Evolutionary conservation across 2,113 vertebrate genomes (phyloP).

Genomic region (Salvelinus alpinus): DNA sequence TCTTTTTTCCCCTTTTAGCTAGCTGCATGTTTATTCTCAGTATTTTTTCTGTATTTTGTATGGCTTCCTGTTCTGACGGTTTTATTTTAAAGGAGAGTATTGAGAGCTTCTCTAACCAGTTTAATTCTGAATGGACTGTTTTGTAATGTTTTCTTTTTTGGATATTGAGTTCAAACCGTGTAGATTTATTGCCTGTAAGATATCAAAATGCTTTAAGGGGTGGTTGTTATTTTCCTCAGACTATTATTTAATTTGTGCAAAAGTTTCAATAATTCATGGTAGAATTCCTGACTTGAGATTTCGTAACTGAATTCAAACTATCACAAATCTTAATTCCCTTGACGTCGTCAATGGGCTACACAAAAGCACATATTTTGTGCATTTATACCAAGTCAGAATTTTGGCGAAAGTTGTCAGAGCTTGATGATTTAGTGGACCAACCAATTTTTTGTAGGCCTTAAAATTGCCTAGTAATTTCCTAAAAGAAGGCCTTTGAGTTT

Average conservation of each 20-base stretch:
- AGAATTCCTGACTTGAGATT: not conserved
- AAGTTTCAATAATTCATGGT: not conserved
- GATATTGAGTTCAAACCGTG: conserved; percentile 31
- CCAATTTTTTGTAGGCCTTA: conserved; percentile 36
- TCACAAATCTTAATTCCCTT: not conserved
- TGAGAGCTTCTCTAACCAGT: not conserved
- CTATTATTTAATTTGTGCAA: not conserved
- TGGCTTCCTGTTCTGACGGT: not conserved
- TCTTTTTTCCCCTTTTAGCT: conserved; percentile 14
- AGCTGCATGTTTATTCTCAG: conserved; percentile 36
- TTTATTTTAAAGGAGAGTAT: not conserved
- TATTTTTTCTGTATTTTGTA: not conserved
- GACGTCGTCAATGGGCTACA: not conserved
- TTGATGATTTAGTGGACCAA: not conserved
- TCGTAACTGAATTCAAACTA: not conserved
- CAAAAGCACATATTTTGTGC: not conserved
- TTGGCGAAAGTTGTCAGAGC: not conserved
- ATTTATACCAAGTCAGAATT: not conserved
- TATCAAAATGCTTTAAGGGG: not conserved
- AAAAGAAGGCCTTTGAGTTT: conserved; percentile 44
- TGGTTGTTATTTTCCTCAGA: not conserved
- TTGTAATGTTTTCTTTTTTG: conserved; percentile 12
- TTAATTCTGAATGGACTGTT: not conserved
- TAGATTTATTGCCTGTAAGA: not conserved
- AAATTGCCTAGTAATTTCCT: conserved; percentile 52